Evolutionary conservation across 2,888 invertebrate genomes (phyloP).

Genomic region (Phyllotreta cruciferae): DNA sequence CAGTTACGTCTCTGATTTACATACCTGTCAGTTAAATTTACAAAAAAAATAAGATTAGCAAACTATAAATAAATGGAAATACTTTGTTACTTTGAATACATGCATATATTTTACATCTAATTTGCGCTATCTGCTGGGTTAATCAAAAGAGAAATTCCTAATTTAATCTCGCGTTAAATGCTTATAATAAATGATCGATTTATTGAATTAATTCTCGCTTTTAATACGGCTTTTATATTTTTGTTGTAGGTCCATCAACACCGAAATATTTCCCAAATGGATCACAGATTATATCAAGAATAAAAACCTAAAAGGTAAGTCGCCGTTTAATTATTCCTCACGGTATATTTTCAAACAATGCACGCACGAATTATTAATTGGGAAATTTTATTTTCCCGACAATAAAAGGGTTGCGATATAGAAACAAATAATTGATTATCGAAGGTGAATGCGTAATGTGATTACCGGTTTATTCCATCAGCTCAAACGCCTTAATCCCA

Average conservation of each 20-base stretch:
- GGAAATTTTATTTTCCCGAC: too few species aligned
- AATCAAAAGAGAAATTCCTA: conserved; percentile 7
- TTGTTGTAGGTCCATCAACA: conserved; percentile 13
- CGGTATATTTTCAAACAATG: too few species aligned
- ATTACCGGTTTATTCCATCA: neutral
- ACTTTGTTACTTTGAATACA: conserved; percentile 13
- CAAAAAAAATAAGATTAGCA: conserved; percentile 6
- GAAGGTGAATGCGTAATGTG: neutral
- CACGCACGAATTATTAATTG: too few species aligned
- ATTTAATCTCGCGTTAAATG: conserved; percentile 4
- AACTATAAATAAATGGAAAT: conserved; percentile 16
- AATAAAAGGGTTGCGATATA: too few species aligned
- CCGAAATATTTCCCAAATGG: conserved; percentile 15
- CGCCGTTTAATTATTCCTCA: too few species aligned
- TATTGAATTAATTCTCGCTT: conserved; percentile 7
- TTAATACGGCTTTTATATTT: conserved; percentile 8
- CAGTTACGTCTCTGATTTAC: conserved; percentile 16
- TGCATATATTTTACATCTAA: conserved; percentile 14
- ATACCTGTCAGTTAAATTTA: conserved; percentile 13
- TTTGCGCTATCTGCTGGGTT: conserved; percentile 7
- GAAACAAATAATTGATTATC: too few species aligned
- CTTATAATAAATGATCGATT: conserved; percentile 16
- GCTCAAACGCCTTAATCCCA: neutral
- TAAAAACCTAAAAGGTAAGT: conserved; percentile 7
- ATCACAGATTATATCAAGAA: conserved; percentile 14